Evolutionary conservation across 2,888 invertebrate species (phyloP), one percentile per base, ranked within the genome.

Genomic region (Drosophila meridionalis): DNA sequence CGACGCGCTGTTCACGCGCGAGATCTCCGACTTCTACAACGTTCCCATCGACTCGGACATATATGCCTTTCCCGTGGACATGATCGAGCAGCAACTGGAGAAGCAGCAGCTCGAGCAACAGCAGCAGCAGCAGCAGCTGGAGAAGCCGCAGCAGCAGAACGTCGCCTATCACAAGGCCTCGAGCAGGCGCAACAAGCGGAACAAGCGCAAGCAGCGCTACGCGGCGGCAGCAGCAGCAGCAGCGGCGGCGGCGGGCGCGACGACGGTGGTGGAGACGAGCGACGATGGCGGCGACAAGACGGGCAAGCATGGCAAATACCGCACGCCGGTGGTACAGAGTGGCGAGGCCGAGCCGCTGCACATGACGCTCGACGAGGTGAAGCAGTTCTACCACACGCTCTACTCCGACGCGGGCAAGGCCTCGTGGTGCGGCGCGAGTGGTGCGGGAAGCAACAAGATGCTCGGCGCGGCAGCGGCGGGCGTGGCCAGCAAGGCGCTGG

Each of bases 41-140:
- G 97, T 97, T 71, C 97, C 97, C 76, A 96, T 97, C 84, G 97
- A 97, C 91, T 97, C 97, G 85, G 97, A 97, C 92, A 96, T 97
- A 81, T 97, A 97, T 92, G 96, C 97, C 14, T 96, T 97, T 70
- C 97, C 97, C 45, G 95, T 97, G 73, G 97, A 97, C 92, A 96
- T 96, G 93, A 95, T 97, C 26, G 83, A 90, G 36, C 82, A 78
- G 68, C 76, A 74, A 30, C 52, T 73, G 52, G 66, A 73, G 20
- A 58, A 58, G 45, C 71, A 65, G 48, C 63, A 62, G 43, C 67
- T 63, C 20, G 43, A 68, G 34, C 57, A 69, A 28, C 56, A 76
- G 20, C 47, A 50, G 42, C 52, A 52, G 52, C 52, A 52, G 34
- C 34, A 34, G 12, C 6, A 26, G 34, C 12, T 34, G 20, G 11